Base-by-base conservation (phyloP, 2,888 invertebrate genomes). In the Acronicta aceris region DNA sequence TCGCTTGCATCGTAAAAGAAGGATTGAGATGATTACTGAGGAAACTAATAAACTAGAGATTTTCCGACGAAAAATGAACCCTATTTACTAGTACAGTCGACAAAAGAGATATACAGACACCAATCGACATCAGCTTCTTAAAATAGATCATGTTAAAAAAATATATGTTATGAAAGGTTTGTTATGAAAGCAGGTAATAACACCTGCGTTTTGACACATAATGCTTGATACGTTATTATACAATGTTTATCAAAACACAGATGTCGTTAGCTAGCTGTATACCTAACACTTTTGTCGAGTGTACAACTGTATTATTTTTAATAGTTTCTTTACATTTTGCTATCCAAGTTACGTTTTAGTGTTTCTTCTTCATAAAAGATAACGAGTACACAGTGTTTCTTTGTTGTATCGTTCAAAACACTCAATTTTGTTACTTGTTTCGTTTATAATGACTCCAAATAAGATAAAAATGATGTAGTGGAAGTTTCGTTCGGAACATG, bases 41-140 rank as follows among this genome's bases (percentile, higher is more conserved):
- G 33, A 21, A 51, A n/a, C 21, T 53, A 48, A 42, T 65, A 62
- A 62, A 60, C 8, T 16, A 21, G 15, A 54, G 54, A 54, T 48
- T 62, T 62, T 58, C 15, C 5, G 56, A 13, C 16, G 7, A 51
- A 42, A 50, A 46, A 63, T 52, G 25, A 46, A 42, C 16, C 41
- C 25, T 25, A 17, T 52, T 38, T 36, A 56, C 21, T 9, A n/a
- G 42, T 12, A 17, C 38, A 12, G 12, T 12, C 4, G 4, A 33
- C 33, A 33, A 33, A 33, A 33, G 1, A 33, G 12, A 4, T 33
- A 33, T 12, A 0, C 33, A 33, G 33, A 12, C 30, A 10, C 1
- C 30, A 5, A 30, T 1, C 1, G 8, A 30, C 10, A 2, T 30
- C n/a, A n/a, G 27, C 27, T 1, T 21, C 21, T 21, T 21, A 4